Conservation (phyloP, 2,888 invertebrate genomes). For the Mallateleia sp. region DNA sequence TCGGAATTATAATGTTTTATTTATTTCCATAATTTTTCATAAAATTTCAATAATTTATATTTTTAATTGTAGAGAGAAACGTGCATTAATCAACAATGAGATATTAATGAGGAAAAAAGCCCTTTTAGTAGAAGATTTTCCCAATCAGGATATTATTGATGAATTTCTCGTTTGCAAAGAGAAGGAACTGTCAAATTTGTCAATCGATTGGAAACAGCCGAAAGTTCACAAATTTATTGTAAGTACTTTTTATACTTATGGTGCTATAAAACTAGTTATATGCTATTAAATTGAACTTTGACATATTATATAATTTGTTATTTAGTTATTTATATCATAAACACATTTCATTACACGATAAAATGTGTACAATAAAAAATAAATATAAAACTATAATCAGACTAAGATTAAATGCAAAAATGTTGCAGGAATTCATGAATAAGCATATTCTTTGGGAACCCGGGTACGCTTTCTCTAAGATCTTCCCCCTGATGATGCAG, state of each 20-base stretch:
- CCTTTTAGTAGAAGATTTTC: conserved; percentile 92
- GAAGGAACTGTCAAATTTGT: conserved; percentile 90
- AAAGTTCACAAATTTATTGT: conserved; percentile 93
- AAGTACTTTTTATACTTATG: conserved; percentile 83
- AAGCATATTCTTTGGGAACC: conserved; percentile 94
- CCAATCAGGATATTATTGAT: conserved; percentile 93
- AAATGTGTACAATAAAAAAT: no score
- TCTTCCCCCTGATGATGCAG: conserved; percentile 94
- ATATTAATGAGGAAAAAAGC: conserved; percentile 93
- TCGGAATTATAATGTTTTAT: no score
- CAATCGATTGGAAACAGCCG: conserved; percentile 92
- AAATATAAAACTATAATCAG: no score
- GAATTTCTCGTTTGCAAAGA: conserved; percentile 92
- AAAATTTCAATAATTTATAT: no score
- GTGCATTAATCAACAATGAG: conserved; percentile 93
- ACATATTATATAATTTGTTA: no score
- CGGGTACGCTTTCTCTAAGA: conserved; percentile 94
- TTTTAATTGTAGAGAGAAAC: conserved; percentile 92
- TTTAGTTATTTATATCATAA: no score
- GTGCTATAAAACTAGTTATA: no score
- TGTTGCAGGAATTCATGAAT: conserved; percentile 92
- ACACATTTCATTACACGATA: no score
- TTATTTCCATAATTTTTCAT: no score
- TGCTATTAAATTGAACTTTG: no score
- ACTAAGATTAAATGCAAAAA: no score